These are phyloP conservation scores for Tenthredo livida DNA, from an alignment of 2,888 invertebrate genomes.

Conservation along the genomic window DNA sequence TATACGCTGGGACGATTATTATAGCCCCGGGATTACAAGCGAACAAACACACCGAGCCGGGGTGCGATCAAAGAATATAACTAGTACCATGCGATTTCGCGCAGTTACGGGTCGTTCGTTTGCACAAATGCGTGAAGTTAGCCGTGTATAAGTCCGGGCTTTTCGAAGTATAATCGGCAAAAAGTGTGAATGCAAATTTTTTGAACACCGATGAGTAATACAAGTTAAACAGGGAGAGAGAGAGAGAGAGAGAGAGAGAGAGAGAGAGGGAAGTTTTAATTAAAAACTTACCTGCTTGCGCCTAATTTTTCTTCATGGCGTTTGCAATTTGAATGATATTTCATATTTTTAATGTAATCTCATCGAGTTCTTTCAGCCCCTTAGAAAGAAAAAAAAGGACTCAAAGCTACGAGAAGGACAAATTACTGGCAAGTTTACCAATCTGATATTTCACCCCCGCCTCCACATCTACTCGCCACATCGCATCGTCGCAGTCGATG, in stretches of 20 bases:
- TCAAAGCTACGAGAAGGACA: conserved; percentile 72
- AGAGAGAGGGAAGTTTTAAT: conserved; percentile 44
- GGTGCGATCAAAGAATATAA: conserved; percentile 26
- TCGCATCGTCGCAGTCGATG: conserved; percentile 64
- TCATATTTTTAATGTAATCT: conserved; percentile 45
- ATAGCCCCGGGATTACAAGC: conserved; percentile 31
- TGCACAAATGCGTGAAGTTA: conserved; percentile 7
- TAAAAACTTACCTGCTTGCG: background rate
- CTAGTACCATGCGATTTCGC: conserved; percentile 13
- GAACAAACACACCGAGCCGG: conserved; percentile 36
- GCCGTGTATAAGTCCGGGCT: background rate
- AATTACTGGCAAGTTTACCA: conserved; percentile 76
- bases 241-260: conserved; percentile 4
- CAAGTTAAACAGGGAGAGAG: conserved; percentile 39
- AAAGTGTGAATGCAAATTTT: background rate
- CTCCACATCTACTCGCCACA: conserved; percentile 52
- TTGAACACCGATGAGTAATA: conserved; percentile 24
- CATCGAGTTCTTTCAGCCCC: conserved; percentile 57
- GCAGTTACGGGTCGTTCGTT: conserved; percentile 13
- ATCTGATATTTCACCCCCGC: conserved; percentile 63
- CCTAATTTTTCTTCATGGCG: background rate
- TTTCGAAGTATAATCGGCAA: background rate
- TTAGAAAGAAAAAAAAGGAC: conserved; percentile 68
- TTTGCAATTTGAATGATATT: conserved; percentile 30
- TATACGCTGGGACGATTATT: conserved; percentile 38